These are phyloP conservation scores for Julus scandinavius DNA, from an alignment of 2,888 invertebrate genomes.

Conservation along the genomic window DNA sequence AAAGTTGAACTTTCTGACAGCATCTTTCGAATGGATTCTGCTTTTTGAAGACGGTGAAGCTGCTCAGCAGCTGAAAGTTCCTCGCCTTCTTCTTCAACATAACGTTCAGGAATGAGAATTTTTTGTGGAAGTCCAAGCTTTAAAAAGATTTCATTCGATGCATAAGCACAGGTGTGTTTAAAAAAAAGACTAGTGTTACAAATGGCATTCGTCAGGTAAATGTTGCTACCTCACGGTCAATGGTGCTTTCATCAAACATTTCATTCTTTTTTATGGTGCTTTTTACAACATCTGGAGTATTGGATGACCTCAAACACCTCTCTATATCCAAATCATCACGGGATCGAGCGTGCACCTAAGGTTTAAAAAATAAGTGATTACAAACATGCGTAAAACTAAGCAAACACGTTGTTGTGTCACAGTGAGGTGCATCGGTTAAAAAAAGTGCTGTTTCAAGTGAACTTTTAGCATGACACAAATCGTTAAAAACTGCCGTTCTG, in stretches of 20 bases:
- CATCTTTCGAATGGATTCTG: slow-evolving; percentile 91
- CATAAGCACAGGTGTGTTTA: background rate
- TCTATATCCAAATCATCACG: slow-evolving; percentile 78
- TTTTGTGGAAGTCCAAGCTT: slow-evolving; percentile 87
- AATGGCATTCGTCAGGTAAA: background rate
- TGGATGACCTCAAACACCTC: slow-evolving; percentile 76
- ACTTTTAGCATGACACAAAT: background rate
- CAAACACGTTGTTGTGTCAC: background rate
- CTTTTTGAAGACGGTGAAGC: slow-evolving; percentile 83
- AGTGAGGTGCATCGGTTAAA: background rate
- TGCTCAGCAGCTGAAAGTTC: slow-evolving; percentile 87
- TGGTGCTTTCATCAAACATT: slow-evolving; percentile 81
- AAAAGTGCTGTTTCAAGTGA: background rate
- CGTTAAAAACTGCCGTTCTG: too few relatives aligned
- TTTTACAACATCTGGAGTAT: slow-evolving; percentile 85
- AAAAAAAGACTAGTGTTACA: slow-evolving; percentile 15
- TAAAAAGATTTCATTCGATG: slow-evolving; percentile 63
- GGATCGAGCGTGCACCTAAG: slow-evolving; percentile 60
- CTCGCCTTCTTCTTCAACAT: slow-evolving; percentile 87
- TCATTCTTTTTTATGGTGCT: slow-evolving; percentile 76
- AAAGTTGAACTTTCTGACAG: slow-evolving; percentile 69
- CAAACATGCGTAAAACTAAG: background rate
- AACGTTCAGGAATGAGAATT: slow-evolving; percentile 90
- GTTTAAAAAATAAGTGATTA: slow-evolving; percentile 4
- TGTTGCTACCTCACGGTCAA: slow-evolving; percentile 74